These are phyloP conservation scores for Stenoptilia bipunctidactyla DNA, from an alignment of 2,888 invertebrate species.

Conservation along the genomic window DNA sequence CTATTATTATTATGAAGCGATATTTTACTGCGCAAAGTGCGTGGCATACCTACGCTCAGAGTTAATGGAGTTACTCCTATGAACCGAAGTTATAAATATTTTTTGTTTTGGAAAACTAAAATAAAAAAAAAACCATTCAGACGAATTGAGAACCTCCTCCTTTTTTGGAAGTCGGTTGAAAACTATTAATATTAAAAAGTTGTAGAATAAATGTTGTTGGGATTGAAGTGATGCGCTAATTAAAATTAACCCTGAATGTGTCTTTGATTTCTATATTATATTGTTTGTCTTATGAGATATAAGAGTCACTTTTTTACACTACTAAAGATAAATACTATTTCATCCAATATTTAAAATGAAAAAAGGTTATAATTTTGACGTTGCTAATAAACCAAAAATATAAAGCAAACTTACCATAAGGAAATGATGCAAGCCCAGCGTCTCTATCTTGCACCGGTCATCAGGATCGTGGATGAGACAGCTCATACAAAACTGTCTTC, in stretches of 20 bases:
- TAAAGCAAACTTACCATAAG: slow-evolving; percentile 62
- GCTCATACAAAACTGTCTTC: slow-evolving; percentile 80
- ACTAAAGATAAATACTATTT: neutral
- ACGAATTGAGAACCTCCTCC: too few relatives aligned
- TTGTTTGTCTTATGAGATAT: too few relatives aligned
- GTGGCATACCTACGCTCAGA: too few relatives aligned
- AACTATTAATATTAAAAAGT: too few relatives aligned
- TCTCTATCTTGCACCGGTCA: slow-evolving; percentile 76
- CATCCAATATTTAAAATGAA: neutral
- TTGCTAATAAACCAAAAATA: neutral
- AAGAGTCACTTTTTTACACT: neutral
- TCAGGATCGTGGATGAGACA: slow-evolving; percentile 89
- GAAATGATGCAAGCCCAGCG: slow-evolving; percentile 82
- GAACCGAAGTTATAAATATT: too few relatives aligned
- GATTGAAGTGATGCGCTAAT: neutral
- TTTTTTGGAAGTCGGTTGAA: too few relatives aligned
- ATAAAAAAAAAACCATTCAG: too few relatives aligned
- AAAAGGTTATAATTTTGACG: neutral
- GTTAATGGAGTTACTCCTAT: too few relatives aligned
- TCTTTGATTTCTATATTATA: too few relatives aligned
- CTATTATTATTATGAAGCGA: too few relatives aligned
- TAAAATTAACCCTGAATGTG: neutral
- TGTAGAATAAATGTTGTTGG: neutral
- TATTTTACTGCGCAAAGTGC: too few relatives aligned
- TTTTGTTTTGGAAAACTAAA: too few relatives aligned